Percentiles rank a stretch among this genome's conserved stretches.
phyloP scores from a whole-genome alignment of 2,888 invertebrate species.

The Suillia variegata region DNA sequence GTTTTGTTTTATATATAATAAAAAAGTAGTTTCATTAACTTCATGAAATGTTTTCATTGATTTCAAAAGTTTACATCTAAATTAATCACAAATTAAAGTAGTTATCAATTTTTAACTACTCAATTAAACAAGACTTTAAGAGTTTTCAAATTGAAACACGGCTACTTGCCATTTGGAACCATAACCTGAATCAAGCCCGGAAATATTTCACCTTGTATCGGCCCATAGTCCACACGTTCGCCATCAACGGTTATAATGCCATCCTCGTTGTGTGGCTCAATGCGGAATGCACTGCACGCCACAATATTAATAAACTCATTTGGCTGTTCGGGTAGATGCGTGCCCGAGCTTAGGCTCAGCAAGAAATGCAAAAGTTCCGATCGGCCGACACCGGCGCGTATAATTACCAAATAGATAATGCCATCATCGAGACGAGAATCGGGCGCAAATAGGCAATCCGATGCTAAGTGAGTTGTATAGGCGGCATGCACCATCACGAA shows the following conservation, averaged over 20 bases:
- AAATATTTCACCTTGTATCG: constrained; percentile 87
- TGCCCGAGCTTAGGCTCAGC: constrained; percentile 78
- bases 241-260: constrained; percentile 93
- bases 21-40: no score
- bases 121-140: no score
- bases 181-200: constrained; percentile 75
- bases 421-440: constrained; percentile 88
- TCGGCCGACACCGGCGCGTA: constrained; percentile 78
- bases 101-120: no score
- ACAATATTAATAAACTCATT: constrained; percentile 75
- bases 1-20: no score
- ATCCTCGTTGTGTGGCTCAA: constrained; percentile 75
- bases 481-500: constrained; percentile 83
- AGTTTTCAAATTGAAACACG: no score
- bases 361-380: constrained; percentile 80
- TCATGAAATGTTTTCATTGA: no score
- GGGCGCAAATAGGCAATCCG: constrained; percentile 86
- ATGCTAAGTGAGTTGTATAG: constrained; percentile 86
- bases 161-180: constrained; percentile 63
- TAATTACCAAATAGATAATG: constrained; percentile 86
- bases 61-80: no score
- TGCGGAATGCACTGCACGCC: constrained; percentile 88
- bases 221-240: constrained; percentile 85
- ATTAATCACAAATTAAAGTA: no score
- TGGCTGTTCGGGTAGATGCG: constrained; percentile 75